Percentiles rank a stretch among this genome's conserved stretches.
phyloP scores from a whole-genome alignment of 2,797 vertebrate species.

The Malurus splendens region DNA sequence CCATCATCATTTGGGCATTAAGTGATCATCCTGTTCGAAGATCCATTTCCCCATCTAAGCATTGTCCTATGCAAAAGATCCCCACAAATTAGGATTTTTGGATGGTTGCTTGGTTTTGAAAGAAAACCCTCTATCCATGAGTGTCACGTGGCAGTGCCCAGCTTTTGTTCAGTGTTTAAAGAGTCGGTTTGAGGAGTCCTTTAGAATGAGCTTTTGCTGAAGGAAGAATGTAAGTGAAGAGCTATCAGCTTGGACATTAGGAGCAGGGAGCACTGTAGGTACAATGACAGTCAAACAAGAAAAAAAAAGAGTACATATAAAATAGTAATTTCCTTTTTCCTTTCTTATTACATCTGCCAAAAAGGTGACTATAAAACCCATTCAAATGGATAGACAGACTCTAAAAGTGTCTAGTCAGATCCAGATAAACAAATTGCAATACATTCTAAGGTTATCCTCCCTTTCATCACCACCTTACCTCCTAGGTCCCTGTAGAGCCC shows the following conservation, averaged over 20 bases:
- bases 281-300: not conserved
- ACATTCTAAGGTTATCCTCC: not conserved
- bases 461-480: not conserved
- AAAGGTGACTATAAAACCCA: not conserved
- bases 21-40: not conserved
- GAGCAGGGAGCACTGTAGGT: not conserved
- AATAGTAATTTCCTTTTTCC: not conserved
- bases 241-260: not conserved
- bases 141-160: not conserved
- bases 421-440: not conserved
- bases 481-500: not conserved
- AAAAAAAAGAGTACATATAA: not conserved
- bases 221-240: not conserved
- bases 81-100: not conserved
- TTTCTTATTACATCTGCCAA: not conserved
- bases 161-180: not conserved
- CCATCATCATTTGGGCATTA: not conserved
- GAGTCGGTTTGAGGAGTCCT: not conserved
- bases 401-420: not conserved
- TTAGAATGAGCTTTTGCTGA: not conserved
- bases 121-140: not conserved
- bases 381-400: not conserved
- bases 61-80: not conserved
- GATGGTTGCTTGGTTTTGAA: rapidly evolving
- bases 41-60: not conserved